phyloP scores from a whole-genome alignment of 1,140 invertebrate species.

The Lanistes nyassanus region DNA sequence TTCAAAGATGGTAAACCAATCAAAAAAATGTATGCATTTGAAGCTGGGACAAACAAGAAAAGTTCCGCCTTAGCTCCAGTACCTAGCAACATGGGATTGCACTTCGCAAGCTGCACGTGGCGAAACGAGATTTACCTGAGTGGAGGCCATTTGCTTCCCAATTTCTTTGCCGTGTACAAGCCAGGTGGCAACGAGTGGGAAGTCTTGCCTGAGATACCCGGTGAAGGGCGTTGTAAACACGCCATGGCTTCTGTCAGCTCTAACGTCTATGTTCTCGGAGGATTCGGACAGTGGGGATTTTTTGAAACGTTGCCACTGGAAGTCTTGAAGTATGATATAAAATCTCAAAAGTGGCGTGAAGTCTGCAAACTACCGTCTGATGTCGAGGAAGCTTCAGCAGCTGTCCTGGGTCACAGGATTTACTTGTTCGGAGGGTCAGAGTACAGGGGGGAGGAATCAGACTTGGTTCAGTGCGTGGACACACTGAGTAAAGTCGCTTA shows the following conservation, averaged over 20 bases:
- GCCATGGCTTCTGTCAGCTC: background rate
- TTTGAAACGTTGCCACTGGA: background rate
- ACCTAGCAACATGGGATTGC: background rate
- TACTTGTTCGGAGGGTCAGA: background rate
- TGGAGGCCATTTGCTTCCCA: background rate
- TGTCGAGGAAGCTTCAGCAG: background rate
- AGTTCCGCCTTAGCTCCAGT: background rate
- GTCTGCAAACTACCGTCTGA: background rate
- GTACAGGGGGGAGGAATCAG: background rate
- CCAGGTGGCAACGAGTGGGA: slow-evolving; percentile 1
- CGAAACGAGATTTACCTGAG: background rate
- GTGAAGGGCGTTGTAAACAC: background rate
- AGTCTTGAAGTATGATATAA: background rate
- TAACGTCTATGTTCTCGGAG: background rate
- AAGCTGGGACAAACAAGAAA: background rate
- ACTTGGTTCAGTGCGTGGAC: slow-evolving; percentile 9
- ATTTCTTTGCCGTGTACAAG: background rate
- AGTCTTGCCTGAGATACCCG: background rate
- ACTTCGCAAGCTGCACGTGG: slow-evolving; percentile 4
- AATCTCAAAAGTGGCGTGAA: background rate
- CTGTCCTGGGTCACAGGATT: background rate
- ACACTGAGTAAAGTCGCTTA: background rate
- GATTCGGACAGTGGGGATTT: background rate
- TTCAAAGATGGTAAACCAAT: background rate
- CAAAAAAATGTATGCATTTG: background rate